phyloP scores from a whole-genome alignment of 2,113 vertebrate genomes.

The Thalassarche chlororhynchos region DNA sequence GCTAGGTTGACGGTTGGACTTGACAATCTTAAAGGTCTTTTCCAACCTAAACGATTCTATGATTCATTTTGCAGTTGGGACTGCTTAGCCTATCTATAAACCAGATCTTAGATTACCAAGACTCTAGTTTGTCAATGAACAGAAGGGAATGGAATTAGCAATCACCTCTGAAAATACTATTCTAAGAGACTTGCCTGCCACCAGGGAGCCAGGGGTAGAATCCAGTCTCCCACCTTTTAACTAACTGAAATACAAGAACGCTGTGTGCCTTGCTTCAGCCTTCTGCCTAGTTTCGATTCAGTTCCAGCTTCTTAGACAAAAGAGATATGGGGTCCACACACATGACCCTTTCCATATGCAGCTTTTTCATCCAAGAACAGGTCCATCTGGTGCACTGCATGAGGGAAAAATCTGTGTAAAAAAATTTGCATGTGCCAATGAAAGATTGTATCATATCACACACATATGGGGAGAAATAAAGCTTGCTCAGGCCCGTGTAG shows the following conservation, averaged over 20 bases:
- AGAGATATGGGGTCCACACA: not conserved
- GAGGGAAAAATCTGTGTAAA: not conserved
- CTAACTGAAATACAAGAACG: not conserved
- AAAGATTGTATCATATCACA: not conserved
- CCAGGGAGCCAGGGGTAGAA: not conserved
- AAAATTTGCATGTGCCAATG: not conserved
- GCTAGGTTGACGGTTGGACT: too few relatives aligned
- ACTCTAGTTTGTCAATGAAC: not conserved
- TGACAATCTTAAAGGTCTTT: too few relatives aligned
- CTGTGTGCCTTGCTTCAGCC: not conserved
- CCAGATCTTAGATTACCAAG: not conserved
- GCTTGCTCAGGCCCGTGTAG: not conserved
- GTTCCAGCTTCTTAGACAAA: not conserved
- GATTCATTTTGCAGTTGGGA: not conserved
- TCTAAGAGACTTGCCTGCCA: not conserved
- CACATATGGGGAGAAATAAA: not conserved
- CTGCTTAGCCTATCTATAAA: not conserved
- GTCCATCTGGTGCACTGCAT: not conserved
- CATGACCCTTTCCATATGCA: not conserved
- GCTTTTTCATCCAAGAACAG: not conserved
- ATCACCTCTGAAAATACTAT: not conserved
- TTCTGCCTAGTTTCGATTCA: not conserved
- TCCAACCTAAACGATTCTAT: too few relatives aligned
- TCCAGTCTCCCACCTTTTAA: not conserved
- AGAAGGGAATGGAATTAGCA: not conserved